Evolutionary conservation across 2,113 vertebrate genomes (phyloP).

Genomic region (Thamnaconus septentrionalis): DNA sequence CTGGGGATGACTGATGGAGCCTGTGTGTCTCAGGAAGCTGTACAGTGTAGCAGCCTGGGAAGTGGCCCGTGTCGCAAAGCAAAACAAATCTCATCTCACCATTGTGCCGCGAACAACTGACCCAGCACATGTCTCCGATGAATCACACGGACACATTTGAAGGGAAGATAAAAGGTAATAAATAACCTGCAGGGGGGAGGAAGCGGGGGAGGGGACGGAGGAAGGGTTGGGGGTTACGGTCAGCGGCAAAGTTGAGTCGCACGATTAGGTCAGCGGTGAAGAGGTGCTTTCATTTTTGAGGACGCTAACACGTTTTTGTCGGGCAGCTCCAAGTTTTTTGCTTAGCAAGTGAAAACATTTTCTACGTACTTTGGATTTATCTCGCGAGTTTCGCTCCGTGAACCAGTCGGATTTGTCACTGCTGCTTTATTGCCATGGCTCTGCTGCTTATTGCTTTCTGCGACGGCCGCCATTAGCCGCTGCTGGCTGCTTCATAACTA

Average conservation of each 20-base stretch:
- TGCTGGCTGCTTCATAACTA: too few species aligned
- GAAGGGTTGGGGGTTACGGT: slow-evolving; percentile 12
- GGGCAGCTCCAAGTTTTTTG: too few species aligned
- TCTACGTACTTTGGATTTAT: too few species aligned
- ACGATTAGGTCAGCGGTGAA: slow-evolving; percentile 39
- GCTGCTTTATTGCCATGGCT: too few species aligned
- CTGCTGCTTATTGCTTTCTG: too few species aligned
- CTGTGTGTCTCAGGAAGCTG: slow-evolving; percentile 42
- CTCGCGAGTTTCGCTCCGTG: too few species aligned
- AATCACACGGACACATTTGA: slow-evolving; percentile 43
- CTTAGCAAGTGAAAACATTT: too few species aligned
- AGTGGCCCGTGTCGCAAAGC: slow-evolving; percentile 17
- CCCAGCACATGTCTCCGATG: slow-evolving; percentile 33
- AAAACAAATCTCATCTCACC: slow-evolving; percentile 42
- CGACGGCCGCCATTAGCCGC: too few species aligned
- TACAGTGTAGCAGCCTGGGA: slow-evolving; percentile 27
- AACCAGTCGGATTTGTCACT: too few species aligned
- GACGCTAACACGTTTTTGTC: too few species aligned
- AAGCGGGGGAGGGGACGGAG: slow-evolving; percentile 16
- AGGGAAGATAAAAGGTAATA: slow-evolving; percentile 39
- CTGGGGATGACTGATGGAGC: slow-evolving; percentile 26
- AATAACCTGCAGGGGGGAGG: slow-evolving; percentile 25
- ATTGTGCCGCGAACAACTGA: slow-evolving; percentile 46
- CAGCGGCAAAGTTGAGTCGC: not conserved
- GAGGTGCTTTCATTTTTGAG: slow-evolving; percentile 7